These are phyloP conservation scores for Acrobasis suavella DNA, from an alignment of 2,888 invertebrate genomes.

Conservation along the genomic window DNA sequence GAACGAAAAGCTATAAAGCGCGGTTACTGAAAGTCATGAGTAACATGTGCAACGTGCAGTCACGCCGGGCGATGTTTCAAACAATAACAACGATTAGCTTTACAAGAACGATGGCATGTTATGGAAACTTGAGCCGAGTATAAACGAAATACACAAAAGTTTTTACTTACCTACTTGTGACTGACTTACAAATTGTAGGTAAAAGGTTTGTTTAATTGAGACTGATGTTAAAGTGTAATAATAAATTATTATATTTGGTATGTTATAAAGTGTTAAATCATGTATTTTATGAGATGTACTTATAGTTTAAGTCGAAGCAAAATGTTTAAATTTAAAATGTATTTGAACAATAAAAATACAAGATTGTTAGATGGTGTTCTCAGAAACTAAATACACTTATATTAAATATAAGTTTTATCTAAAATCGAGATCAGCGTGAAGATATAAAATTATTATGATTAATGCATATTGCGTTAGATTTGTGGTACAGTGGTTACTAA, in stretches of 20 bases:
- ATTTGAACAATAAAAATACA: background rate
- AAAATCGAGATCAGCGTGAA: background rate
- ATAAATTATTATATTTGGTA: no score
- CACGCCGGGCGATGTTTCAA: constrained; percentile 4
- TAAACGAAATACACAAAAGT: background rate
- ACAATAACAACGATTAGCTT: constrained; percentile 20
- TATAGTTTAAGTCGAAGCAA: background rate
- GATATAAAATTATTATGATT: background rate
- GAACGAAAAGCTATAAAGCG: constrained; percentile 16
- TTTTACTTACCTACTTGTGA: no score
- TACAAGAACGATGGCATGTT: constrained; percentile 5
- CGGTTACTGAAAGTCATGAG: constrained; percentile 15
- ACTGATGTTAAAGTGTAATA: no score
- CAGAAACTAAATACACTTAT: background rate
- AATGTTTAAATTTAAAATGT: no score
- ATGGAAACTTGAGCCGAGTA: constrained; percentile 9
- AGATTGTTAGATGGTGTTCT: no score
- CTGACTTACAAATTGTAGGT: no score
- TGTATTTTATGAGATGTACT: background rate
- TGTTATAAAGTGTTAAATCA: no score
- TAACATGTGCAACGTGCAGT: constrained; percentile 12
- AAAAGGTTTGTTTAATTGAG: no score
- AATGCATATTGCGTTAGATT: background rate
- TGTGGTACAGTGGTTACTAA: background rate
- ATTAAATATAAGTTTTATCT: background rate